A percentile compares a stretch with the other conserved stretches of the same genome.
Conservation (phyloP, 2,797 vertebrate species). For the Typhlichthys subterraneus region DNA sequence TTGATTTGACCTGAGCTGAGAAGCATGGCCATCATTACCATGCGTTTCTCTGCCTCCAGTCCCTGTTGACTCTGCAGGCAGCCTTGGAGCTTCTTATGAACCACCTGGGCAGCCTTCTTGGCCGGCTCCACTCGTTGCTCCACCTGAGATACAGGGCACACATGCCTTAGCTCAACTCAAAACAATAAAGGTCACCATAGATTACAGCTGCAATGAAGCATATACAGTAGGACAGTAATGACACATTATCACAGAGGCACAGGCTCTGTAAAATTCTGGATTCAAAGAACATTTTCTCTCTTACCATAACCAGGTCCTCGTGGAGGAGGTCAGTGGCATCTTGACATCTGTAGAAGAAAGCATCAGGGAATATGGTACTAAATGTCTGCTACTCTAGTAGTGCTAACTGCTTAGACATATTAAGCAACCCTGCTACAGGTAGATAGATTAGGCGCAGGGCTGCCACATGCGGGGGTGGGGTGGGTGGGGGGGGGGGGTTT, state of each 20-base stretch:
- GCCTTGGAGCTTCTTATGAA: constrained; percentile 88
- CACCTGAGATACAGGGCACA: constrained; percentile 75
- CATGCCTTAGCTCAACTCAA: neutral
- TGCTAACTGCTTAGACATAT: too few species aligned
- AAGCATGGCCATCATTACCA: constrained; percentile 71
- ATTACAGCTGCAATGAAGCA: neutral
- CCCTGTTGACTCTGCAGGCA: constrained; percentile 91
- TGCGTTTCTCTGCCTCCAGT: constrained; percentile 88
- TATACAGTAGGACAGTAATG: neutral
- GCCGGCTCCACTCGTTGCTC: constrained; percentile 93
- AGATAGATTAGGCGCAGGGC: too few species aligned
- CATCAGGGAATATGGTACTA: constrained; percentile 1
- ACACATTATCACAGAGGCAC: neutral
- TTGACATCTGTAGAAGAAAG: constrained; percentile 75
- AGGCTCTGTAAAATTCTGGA: neutral
- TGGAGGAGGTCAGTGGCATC: constrained; percentile 91
- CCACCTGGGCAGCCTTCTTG: constrained; percentile 87
- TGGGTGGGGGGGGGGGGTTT: too few species aligned
- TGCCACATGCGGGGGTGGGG: too few species aligned
- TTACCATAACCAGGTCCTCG: constrained; percentile 89
- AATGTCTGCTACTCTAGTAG: too few species aligned
- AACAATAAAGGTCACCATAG: neutral
- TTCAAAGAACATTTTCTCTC: constrained; percentile 11
- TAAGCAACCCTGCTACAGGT: too few species aligned
- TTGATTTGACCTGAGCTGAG: neutral